These are phyloP conservation scores for Philereme vetulata DNA, from an alignment of 2,888 invertebrate species.

Conservation along the genomic window DNA sequence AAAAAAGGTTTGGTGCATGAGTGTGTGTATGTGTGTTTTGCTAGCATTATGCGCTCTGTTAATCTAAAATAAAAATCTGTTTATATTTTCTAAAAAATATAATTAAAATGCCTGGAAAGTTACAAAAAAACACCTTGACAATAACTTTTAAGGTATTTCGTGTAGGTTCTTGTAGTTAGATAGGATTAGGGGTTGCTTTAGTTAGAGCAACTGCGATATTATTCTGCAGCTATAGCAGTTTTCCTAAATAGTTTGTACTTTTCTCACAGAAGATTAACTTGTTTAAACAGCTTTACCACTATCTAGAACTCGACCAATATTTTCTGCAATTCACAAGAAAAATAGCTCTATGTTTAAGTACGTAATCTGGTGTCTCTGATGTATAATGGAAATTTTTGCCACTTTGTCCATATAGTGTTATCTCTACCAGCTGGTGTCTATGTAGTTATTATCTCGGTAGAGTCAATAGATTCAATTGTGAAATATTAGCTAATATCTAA, in stretches of 20 bases:
- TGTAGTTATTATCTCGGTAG: conserved; percentile 54
- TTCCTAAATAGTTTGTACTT: not conserved
- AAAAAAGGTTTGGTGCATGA: too few relatives aligned
- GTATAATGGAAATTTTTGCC: conserved; percentile 64
- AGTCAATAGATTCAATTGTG: conserved; percentile 56
- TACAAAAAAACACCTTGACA: too few relatives aligned
- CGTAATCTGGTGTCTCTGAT: conserved; percentile 43
- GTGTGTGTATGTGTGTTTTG: too few relatives aligned
- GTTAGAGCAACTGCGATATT: too few relatives aligned
- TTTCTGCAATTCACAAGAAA: conserved; percentile 10
- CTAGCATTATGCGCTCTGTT: too few relatives aligned
- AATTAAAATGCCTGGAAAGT: too few relatives aligned
- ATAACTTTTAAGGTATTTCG: too few relatives aligned
- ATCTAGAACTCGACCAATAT: conserved; percentile 2
- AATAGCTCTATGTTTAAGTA: conserved; percentile 26
- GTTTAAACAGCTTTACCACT: conserved; percentile 7
- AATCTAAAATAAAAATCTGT: too few relatives aligned
- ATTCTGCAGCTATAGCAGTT: not conserved
- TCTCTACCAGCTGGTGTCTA: conserved; percentile 54
- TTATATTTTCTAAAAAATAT: too few relatives aligned
- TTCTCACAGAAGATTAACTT: conserved; percentile 11
- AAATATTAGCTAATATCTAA: conserved; percentile 51
- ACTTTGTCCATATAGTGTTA: conserved; percentile 54
- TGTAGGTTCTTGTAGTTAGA: too few relatives aligned
- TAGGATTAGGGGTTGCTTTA: too few relatives aligned